Percentiles rank a stretch among this genome's conserved stretches.
Evolutionary conservation across 1,140 invertebrate genomes (phyloP).

Genomic region (Sipha flava): DNA sequence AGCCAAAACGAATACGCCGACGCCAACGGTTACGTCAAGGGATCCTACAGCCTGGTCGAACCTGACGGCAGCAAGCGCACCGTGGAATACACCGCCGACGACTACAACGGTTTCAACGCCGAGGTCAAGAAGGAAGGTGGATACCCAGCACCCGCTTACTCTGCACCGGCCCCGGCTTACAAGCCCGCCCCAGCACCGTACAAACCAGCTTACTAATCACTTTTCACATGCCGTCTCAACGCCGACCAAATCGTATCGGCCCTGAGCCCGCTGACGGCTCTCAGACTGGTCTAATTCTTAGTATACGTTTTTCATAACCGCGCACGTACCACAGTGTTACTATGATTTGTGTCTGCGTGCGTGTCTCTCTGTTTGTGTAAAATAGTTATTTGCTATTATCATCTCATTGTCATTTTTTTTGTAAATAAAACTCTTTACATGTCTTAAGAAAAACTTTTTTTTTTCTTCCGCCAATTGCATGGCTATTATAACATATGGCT

Average conservation of each 20-base stretch:
- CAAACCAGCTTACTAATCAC: background rate
- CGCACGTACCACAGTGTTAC: too few species aligned
- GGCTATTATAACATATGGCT: too few species aligned
- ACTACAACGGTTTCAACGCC: constrained; percentile 51
- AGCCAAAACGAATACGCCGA: constrained; percentile 46
- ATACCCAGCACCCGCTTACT: constrained; percentile 34
- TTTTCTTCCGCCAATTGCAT: too few species aligned
- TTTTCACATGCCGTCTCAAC: background rate
- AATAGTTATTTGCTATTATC: too few species aligned
- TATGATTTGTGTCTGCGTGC: too few species aligned
- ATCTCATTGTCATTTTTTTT: too few species aligned
- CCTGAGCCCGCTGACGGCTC: background rate
- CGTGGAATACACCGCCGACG: constrained; percentile 55
- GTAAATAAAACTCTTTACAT: too few species aligned
- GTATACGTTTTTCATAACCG: background rate
- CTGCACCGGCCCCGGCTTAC: constrained; percentile 30
- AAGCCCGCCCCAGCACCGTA: constrained; percentile 6
- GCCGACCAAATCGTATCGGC: background rate
- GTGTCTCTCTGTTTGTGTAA: too few species aligned
- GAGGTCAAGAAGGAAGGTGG: constrained; percentile 32
- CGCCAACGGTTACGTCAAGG: constrained; percentile 49
- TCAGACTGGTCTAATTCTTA: constrained; percentile 4
- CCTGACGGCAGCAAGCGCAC: constrained; percentile 50
- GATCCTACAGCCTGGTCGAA: constrained; percentile 45
- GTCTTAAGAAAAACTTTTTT: too few species aligned